These are phyloP conservation scores for Plectus sambesii DNA, from an alignment of 1,140 invertebrate genomes.

Conservation along the genomic window DNA sequence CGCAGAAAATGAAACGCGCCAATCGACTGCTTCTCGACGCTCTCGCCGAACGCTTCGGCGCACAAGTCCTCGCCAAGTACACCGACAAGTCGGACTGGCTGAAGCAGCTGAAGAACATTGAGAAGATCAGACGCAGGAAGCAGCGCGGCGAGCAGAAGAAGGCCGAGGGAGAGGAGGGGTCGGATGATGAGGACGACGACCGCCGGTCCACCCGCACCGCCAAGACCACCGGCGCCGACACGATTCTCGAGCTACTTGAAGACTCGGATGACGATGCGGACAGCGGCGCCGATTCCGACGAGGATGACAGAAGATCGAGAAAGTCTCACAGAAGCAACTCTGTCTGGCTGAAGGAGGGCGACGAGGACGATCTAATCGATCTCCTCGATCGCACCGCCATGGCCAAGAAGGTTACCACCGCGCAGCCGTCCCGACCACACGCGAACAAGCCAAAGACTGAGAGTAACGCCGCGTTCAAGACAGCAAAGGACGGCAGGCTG, in stretches of 20 bases:
- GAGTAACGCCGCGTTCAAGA: conserved; percentile 23
- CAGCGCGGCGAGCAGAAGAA: conserved; percentile 5
- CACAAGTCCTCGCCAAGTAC: conserved; percentile 16
- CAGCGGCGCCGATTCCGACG: conserved; percentile 14
- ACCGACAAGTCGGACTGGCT: conserved; percentile 23
- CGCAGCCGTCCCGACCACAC: conserved; percentile 11
- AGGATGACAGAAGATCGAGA: conserved; percentile 8
- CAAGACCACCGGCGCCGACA: conserved; percentile 24
- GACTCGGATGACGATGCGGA: conserved; percentile 23
- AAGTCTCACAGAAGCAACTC: background rate
- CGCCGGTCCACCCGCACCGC: conserved; percentile 16
- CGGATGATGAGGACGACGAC: conserved; percentile 12
- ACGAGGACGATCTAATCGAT: conserved; percentile 22
- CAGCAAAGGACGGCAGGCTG: conserved; percentile 22
- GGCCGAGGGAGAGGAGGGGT: conserved; percentile 13
- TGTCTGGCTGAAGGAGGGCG: conserved; percentile 26
- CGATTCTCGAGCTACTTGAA: conserved; percentile 24
- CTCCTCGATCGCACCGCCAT: conserved; percentile 20
- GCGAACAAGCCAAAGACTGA: conserved; percentile 16
- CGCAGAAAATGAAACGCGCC: conserved; percentile 20
- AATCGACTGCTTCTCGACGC: conserved; percentile 24
- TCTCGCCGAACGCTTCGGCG: conserved; percentile 22
- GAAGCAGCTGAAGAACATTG: conserved; percentile 24
- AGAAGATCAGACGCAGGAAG: conserved; percentile 18
- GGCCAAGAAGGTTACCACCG: conserved; percentile 20